Percentiles rank a stretch among this genome's conserved stretches.
These are phyloP conservation scores for Paragorgia papillata DNA, from an alignment of 92 coral and sea anemone species.

Conservation along the genomic window DNA sequence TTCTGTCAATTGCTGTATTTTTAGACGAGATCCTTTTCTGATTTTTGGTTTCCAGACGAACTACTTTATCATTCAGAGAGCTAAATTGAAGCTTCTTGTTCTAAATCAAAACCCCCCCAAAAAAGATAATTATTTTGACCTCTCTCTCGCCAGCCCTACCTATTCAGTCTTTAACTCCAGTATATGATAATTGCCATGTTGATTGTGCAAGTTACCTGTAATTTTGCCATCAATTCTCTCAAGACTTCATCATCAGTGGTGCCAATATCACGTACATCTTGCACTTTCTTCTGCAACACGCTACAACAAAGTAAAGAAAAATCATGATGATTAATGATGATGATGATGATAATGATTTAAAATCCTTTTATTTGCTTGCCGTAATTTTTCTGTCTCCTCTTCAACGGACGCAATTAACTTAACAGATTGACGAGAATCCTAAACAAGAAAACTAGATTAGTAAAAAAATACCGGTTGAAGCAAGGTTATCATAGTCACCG, in stretches of 20 bases:
- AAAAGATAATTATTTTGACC: not conserved
- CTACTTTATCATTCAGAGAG: constrained; percentile 66
- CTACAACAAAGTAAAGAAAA: not conserved
- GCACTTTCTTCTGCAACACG: constrained; percentile 49
- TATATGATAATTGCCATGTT: no score
- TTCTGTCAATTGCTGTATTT: constrained; percentile 49
- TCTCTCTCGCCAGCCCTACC: no score
- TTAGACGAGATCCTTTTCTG: constrained; percentile 68
- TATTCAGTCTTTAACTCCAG: no score
- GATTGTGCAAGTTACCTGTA: constrained; percentile 59
- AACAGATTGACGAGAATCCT: constrained; percentile 48
- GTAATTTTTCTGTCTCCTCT: constrained; percentile 73
- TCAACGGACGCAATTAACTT: constrained; percentile 69
- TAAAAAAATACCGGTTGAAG: not conserved
- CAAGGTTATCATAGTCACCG: no score
- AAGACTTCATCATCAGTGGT: constrained; percentile 65
- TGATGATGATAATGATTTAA: not conserved
- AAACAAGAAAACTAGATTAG: not conserved
- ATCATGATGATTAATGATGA: not conserved
- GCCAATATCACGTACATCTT: constrained; percentile 71
- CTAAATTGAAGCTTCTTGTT: constrained; percentile 71
- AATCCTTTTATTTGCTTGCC: constrained; percentile 58
- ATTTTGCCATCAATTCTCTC: constrained; percentile 68
- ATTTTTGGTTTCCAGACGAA: constrained; percentile 62
- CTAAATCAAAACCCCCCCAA: constrained; percentile 22